These are phyloP conservation scores for Ameiurus melas DNA, from an alignment of 2,113 vertebrate species.

Conservation along the genomic window DNA sequence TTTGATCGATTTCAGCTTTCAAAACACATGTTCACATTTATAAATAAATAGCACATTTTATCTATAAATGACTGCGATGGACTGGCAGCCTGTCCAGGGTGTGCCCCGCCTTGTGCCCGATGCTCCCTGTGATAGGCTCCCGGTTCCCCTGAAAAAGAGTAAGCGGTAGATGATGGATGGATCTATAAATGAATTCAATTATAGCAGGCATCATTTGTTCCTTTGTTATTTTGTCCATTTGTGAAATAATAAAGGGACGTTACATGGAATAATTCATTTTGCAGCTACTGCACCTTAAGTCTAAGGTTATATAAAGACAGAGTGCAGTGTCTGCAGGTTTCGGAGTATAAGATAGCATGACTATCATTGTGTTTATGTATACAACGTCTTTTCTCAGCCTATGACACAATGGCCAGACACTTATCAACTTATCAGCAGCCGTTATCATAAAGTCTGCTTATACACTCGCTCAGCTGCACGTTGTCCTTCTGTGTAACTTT, in stretches of 20 bases:
- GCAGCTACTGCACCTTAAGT: background rate
- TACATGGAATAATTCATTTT: background rate
- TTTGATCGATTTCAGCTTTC: background rate
- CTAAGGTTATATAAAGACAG: background rate
- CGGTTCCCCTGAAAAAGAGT: too few relatives aligned
- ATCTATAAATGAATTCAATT: background rate
- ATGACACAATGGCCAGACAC: background rate
- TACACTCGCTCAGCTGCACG: background rate
- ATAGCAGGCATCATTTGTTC: background rate
- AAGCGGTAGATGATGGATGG: too few relatives aligned
- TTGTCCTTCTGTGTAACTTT: background rate
- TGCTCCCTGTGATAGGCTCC: too few relatives aligned
- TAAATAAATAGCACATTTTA: background rate
- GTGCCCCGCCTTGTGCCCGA: too few relatives aligned
- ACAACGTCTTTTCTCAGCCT: background rate
- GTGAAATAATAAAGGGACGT: background rate
- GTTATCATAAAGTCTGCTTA: background rate
- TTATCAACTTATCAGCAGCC: background rate
- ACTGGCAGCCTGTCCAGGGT: too few relatives aligned
- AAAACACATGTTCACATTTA: background rate
- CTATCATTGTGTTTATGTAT: background rate
- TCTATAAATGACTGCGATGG: background rate
- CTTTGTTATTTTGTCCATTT: background rate
- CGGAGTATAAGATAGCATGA: background rate
- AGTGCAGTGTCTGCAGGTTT: background rate